A percentile compares a stretch with the other conserved stretches of the same genome.
Evolutionary conservation across 2,888 invertebrate species (phyloP).

Genomic region (Oligia fasciuncula): DNA sequence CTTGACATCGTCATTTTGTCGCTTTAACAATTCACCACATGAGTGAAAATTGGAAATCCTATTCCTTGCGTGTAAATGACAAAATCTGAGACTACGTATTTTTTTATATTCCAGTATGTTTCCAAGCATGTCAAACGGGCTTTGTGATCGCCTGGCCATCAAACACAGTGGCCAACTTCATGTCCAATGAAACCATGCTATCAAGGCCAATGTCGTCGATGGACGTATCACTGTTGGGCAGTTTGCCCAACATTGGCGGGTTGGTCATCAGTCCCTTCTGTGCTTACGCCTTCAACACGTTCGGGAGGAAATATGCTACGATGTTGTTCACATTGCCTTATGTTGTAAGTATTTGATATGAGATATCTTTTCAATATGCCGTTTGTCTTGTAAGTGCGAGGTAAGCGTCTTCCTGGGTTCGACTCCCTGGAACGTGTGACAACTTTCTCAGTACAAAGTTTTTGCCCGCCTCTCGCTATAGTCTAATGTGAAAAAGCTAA

Average conservation of each 20-base stretch:
- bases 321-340: slow-evolving; percentile 83
- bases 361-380: not conserved
- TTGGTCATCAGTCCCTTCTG: slow-evolving; percentile 81
- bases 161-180: slow-evolving; percentile 79
- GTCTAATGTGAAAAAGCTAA: not conserved
- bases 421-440: not conserved
- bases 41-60: too few species aligned
- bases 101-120: slow-evolving; percentile 74
- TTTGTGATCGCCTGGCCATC: slow-evolving; percentile 85
- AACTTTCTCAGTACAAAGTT: not conserved
- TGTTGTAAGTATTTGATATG: slow-evolving; percentile 74
- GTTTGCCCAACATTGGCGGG: slow-evolving; percentile 81
- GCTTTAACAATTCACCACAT: too few species aligned
- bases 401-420: not conserved
- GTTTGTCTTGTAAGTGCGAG: too few species aligned
- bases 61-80: not conserved
- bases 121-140: slow-evolving; percentile 79
- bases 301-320: slow-evolving; percentile 83
- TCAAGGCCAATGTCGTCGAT: slow-evolving; percentile 76
- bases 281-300: slow-evolving; percentile 77
- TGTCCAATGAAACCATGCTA: slow-evolving; percentile 80
- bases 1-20: too few species aligned
- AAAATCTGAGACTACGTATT: not conserved
- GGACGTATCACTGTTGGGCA: slow-evolving; percentile 82
- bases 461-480: not conserved